Percentiles rank a stretch among this genome's conserved stretches.
Evolutionary conservation across 1,140 invertebrate species (phyloP).

Genomic region (Nasonia giraulti): DNA sequence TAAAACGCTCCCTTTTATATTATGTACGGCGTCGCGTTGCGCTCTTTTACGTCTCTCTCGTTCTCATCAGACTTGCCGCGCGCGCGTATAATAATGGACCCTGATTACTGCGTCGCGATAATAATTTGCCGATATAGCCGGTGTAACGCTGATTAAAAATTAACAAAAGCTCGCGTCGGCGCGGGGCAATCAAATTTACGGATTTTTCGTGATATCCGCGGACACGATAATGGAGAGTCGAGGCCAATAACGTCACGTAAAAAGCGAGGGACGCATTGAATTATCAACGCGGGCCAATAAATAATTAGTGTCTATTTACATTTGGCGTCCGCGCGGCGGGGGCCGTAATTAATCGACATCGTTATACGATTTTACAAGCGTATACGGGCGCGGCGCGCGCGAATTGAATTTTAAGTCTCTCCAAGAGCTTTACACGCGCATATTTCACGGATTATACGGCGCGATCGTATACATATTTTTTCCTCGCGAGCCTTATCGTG

Average conservation of each 20-base stretch:
- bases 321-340: neutral
- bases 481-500: constrained; percentile 8
- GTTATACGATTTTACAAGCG: constrained; percentile 15
- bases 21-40: too few species aligned
- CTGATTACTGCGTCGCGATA: too few species aligned
- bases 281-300: too few species aligned
- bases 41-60: neutral
- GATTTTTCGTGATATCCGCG: too few species aligned
- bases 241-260: too few species aligned
- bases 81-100: neutral
- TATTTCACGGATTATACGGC: neutral
- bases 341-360: constrained; percentile 11
- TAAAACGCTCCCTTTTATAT: neutral
- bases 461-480: neutral
- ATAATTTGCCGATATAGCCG: too few species aligned
- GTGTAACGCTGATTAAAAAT: too few species aligned
- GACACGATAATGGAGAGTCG: too few species aligned
- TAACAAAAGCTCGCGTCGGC: too few species aligned
- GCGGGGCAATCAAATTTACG: too few species aligned
- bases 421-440: neutral
- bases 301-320: constrained; percentile 31
- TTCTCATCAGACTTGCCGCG: neutral
- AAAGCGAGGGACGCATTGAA: too few species aligned
- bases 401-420: constrained; percentile 39
- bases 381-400: neutral